Base-by-base conservation (phyloP, 2,888 invertebrate species). In the Cosmia pyralina region DNA sequence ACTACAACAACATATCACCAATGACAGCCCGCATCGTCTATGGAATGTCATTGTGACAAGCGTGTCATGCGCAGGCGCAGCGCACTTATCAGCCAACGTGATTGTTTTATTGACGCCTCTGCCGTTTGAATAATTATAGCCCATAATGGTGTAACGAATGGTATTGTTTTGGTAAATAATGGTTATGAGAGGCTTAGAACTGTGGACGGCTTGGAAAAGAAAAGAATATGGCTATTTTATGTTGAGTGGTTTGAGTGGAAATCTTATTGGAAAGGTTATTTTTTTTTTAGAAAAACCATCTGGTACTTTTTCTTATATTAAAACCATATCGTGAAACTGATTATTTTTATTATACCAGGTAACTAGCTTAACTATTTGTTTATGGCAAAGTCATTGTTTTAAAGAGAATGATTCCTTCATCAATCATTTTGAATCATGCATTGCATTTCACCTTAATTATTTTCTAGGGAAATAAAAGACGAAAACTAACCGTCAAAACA, bases 21-120 rank as follows among this genome's bases (percentile, higher is more conserved):
- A 66, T 79, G 79, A 76, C 75, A 82, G 75, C 86, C 85, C 83
- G 77, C 85, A 83, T 82, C 69, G 60, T 50, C 65, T 10, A 68
- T 67, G 84, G 87, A 87, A 85, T 87, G 82, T 73, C 74, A 87
- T 87, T 87, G 87, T 86, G 76, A 79, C 59, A 75, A 75, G 75
- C 85, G 86, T 84, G 85, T 80, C 82, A 57, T 77, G 83, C 81
- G 82, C 75, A 44, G 78, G 87, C 81, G 64, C 65, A 62, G n/a
- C 85, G 68, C 82, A 82, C 81, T 78, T 86, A 82, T 85, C 85
- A 74, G 74, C 62, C 72, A 78, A 82, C 83, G 87, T 85, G 86
- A 86, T 83, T 85, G 84, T 83, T 85, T 85, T 84, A 85, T 84
- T 82, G 75, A 83, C 87, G 71, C 69, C 77, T 72, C 81, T 80